These are phyloP conservation scores for Phodopus roborovskii DNA, from an alignment of 2,113 vertebrate species.

Conservation along the genomic window DNA sequence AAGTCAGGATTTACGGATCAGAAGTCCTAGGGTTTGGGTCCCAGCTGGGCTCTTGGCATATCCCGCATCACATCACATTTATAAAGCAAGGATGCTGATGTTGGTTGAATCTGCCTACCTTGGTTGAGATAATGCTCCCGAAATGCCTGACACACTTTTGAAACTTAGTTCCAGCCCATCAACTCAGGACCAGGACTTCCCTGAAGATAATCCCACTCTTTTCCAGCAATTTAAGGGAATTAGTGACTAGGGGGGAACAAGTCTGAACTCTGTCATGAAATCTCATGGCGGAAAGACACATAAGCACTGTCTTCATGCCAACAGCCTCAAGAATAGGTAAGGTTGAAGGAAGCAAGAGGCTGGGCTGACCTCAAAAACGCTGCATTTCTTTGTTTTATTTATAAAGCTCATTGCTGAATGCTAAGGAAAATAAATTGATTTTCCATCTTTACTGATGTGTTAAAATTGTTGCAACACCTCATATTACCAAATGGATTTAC, in stretches of 20 bases:
- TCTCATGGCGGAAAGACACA: not conserved
- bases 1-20: slow-evolving; percentile 34
- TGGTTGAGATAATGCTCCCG: not conserved
- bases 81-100: not conserved
- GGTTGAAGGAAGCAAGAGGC: slow-evolving; percentile 33
- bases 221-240: not conserved
- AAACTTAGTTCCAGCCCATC: not conserved
- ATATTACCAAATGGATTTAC: slow-evolving; percentile 83
- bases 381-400: slow-evolving; percentile 76
- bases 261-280: not conserved
- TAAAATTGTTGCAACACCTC: slow-evolving; percentile 83
- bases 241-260: not conserved
- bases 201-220: slow-evolving; percentile 2
- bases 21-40: slow-evolving; percentile 28
- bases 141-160: not conserved
- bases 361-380: not conserved
- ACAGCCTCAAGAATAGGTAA: not conserved
- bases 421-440: slow-evolving; percentile 80
- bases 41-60: not conserved
- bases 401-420: slow-evolving; percentile 70
- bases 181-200: not conserved
- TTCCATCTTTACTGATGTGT: slow-evolving; percentile 80
- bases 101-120: not conserved
- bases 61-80: not conserved
- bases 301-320: not conserved